phyloP scores from a whole-genome alignment of 2,797 vertebrate genomes.

The Acanthiza pusilla region DNA sequence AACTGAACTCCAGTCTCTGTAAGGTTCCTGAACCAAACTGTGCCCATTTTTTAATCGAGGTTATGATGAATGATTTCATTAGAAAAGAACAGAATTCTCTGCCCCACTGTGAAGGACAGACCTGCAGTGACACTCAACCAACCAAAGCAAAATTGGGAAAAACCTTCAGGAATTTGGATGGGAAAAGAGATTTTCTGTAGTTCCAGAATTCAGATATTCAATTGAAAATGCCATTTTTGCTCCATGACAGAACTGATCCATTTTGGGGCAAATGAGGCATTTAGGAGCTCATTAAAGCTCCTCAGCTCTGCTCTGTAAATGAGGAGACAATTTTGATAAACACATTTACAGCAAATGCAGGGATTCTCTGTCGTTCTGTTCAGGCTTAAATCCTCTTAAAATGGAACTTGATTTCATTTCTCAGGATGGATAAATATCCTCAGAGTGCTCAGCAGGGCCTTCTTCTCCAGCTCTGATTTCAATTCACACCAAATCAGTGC shows the following conservation, averaged over 20 bases:
- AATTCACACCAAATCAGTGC: background rate
- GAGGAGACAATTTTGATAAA: background rate
- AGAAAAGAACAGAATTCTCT: too few species aligned
- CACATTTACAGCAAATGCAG: background rate
- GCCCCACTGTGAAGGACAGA: background rate
- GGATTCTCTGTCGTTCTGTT: background rate
- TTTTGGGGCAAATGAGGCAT: background rate
- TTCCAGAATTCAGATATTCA: too few species aligned
- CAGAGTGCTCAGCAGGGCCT: background rate
- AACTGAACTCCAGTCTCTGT: background rate
- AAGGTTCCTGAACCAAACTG: background rate
- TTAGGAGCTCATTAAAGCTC: background rate
- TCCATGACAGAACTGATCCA: fast-evolving
- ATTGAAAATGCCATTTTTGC: background rate
- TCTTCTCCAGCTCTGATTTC: background rate
- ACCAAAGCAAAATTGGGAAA: background rate
- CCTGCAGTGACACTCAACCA: too few species aligned
- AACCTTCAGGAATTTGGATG: fast-evolving
- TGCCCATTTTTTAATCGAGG: background rate
- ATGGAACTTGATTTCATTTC: background rate
- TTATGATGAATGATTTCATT: background rate
- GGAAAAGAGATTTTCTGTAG: background rate
- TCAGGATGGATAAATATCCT: background rate
- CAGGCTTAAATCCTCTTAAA: background rate
- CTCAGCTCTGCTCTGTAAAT: background rate